Conservation (phyloP, 2,888 invertebrate species). For the Baccha elongata region DNA sequence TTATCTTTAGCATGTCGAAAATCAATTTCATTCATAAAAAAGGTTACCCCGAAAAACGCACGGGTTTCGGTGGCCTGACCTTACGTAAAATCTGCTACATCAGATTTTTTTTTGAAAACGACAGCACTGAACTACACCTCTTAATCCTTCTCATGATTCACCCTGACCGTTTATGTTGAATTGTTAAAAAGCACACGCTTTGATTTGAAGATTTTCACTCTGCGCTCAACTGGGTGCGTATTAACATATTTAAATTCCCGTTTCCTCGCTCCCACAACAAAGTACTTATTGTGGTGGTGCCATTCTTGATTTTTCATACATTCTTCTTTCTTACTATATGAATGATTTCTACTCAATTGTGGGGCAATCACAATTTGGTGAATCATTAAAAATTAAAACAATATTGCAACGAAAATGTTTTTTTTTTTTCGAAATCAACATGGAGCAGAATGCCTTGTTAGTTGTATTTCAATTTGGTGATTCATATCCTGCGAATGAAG, state of each 20-base stretch:
- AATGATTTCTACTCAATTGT: conserved; percentile 4
- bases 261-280: conserved; percentile 19
- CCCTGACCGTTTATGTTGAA: conserved; percentile 24
- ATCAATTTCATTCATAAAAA: no score
- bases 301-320: neutral
- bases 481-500: conserved; percentile 5
- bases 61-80: no score
- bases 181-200: conserved; percentile 22
- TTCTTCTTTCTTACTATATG: neutral
- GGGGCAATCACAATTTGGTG: conserved; percentile 17
- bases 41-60: no score
- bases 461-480: conserved; percentile 2
- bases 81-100: no score
- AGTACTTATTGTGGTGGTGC: conserved; percentile 3
- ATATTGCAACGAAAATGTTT: conserved; percentile 5
- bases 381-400: conserved; percentile 15
- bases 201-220: conserved; percentile 28
- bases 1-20: no score
- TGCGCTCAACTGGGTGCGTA: conserved; percentile 25
- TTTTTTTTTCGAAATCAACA: conserved; percentile 15
- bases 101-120: no score
- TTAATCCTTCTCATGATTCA: conserved; percentile 11
- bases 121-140: no score
- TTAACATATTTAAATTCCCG: neutral
- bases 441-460: conserved; percentile 23